phyloP scores from a whole-genome alignment of 2,888 invertebrate genomes.

The Stenurella melanura region DNA sequence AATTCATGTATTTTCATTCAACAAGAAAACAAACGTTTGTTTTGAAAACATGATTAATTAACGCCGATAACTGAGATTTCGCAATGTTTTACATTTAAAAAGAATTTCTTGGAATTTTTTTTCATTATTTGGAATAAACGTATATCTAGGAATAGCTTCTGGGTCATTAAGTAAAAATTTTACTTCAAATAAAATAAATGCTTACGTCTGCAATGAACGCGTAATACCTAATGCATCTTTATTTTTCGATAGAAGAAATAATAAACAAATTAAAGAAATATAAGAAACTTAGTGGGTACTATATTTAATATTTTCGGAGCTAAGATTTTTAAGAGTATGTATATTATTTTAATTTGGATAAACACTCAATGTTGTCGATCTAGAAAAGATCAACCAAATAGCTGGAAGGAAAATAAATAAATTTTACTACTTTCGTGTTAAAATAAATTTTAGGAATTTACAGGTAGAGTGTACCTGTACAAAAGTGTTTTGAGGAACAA shows the following conservation, averaged over 20 bases:
- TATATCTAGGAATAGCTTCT: conserved; percentile 1
- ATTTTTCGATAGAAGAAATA: conserved; percentile 6
- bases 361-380: conserved; percentile 10
- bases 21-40: conserved; percentile 22
- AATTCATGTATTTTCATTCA: conserved; percentile 26
- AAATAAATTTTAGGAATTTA: neutral
- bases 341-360: conserved; percentile 4
- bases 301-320: conserved; percentile 4
- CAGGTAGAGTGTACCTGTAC: neutral
- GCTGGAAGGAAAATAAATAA: conserved; percentile 10
- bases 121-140: neutral
- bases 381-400: neutral
- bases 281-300: neutral
- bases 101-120: neutral
- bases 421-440: conserved; percentile 12
- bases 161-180: neutral
- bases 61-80: neutral
- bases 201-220: neutral
- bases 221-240: neutral
- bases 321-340: neutral
- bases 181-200: neutral
- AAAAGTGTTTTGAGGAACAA: neutral
- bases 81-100: conserved; percentile 7
- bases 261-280: conserved; percentile 3
- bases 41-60: conserved; percentile 28